These are phyloP conservation scores for Brachypalpus laphriformis DNA, from an alignment of 2,888 invertebrate genomes.

Conservation along the genomic window DNA sequence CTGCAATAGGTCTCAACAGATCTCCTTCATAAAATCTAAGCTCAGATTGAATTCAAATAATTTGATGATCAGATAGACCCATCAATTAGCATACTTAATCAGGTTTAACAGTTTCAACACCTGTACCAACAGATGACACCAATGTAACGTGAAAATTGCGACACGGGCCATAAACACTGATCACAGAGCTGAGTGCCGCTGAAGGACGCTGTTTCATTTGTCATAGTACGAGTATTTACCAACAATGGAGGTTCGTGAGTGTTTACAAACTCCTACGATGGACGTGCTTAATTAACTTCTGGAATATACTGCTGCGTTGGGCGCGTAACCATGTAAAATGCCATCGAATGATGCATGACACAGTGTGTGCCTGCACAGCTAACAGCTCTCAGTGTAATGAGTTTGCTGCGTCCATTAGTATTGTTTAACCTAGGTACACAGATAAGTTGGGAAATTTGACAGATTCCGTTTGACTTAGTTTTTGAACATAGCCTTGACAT, in stretches of 20 bases:
- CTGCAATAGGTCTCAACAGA: background rate
- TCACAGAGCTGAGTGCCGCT: background rate
- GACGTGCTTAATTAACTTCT: slow-evolving; percentile 4
- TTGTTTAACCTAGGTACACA: background rate
- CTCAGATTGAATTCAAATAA: background rate
- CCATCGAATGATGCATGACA: background rate
- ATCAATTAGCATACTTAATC: background rate
- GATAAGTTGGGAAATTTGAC: background rate
- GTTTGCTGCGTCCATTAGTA: background rate
- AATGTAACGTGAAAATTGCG: background rate
- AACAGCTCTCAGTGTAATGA: background rate
- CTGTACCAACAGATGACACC: background rate
- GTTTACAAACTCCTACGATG: background rate
- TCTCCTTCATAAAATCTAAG: background rate
- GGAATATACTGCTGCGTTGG: background rate
- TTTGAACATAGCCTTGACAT: background rate
- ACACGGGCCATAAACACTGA: background rate
- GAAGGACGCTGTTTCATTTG: background rate
- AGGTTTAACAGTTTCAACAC: background rate
- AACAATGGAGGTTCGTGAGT: background rate
- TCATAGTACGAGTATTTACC: background rate
- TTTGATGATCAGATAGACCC: background rate
- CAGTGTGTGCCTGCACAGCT: background rate
- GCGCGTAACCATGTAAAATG: background rate
- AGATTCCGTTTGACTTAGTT: background rate